Evolutionary conservation across 30 jellyfish, hydroid and myxozoan species (phyloP), one percentile per base, ranked within the genome.

Genomic region (Sanderia malayensis): DNA sequence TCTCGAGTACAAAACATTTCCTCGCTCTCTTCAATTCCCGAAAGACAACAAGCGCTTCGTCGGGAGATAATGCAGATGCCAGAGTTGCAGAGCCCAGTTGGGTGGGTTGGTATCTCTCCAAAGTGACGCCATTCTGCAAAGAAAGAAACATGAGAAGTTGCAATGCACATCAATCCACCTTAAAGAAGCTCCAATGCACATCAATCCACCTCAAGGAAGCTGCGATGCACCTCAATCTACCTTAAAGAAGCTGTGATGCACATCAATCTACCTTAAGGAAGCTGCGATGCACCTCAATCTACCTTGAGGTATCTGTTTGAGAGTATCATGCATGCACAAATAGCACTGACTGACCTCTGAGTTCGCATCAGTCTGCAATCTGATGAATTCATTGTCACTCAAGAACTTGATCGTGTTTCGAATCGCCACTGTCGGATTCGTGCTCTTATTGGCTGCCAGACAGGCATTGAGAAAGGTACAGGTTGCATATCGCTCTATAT

Each of bases 11-110:
- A 52, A 92, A 92, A 74, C 93, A 80, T 58, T 82, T 63, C 44
- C 98, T 65, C 53, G 98, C 98, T 59, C 74, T 80, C 61, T 79
- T 88, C 24, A 92, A 74, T 30, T 92, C 98, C 26, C 80, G 19
- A 62, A 84, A 85, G 6, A 92, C 96, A 21, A 92, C 80, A 49
- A 92, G 66, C 9, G 98, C 98, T 61, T 92, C 98, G 28, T 92
- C 95, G 4, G 98, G 98, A 15, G 96, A 71, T 1, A 92, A 61
- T 1, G 98, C 86, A 13, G 98, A 92, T 0, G 96, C 96, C 30
- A 92, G 81, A 0, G 98, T 92, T 1, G 98, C 98, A 1, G 89
- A 7, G 24, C 98, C 98, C 18, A 92, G 85, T 47, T 92, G 98
- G 6, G 96, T 84, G 15, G 98, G 79, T 45, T 31, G 44, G 49